Conservation (phyloP, 2,888 invertebrate genomes). For the Drosophila recens region DNA sequence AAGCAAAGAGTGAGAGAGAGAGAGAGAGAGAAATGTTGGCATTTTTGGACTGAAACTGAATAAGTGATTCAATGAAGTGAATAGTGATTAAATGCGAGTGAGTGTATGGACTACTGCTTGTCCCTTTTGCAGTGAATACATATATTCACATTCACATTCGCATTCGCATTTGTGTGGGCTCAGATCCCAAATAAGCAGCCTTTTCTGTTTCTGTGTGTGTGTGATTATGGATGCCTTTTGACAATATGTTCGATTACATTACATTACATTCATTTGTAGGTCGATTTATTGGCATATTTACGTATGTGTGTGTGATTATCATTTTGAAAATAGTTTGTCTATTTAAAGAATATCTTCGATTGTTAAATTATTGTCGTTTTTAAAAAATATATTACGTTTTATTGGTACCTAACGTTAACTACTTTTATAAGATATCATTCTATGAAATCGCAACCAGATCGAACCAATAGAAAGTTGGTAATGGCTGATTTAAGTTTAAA, state of each 20-base stretch:
- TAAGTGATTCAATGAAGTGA: constrained; percentile 75
- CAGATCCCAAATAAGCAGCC: constrained; percentile 12
- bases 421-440: too few relatives aligned
- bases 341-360: not conserved
- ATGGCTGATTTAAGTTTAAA: too few relatives aligned
- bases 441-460: too few relatives aligned
- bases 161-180: constrained; percentile 24
- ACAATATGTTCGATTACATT: constrained; percentile 22
- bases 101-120: constrained; percentile 5
- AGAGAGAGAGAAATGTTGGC: constrained; percentile 33
- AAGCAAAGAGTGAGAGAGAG: constrained; percentile 3
- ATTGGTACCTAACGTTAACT: too few relatives aligned
- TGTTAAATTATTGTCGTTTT: too few relatives aligned
- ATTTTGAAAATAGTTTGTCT: not conserved
- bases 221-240: constrained; percentile 45
- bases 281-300: not conserved
- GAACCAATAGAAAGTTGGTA: too few relatives aligned
- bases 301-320: not conserved
- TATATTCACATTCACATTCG: not conserved
- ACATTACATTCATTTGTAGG: not conserved
- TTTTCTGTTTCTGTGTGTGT: not conserved
- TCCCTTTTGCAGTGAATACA: constrained; percentile 8
- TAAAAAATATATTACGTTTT: too few relatives aligned
- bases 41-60: constrained; percentile 67
- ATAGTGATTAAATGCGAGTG: constrained; percentile 69